Conservation (phyloP, 2,888 invertebrate species). For the Chydorus sphaericus region DNA sequence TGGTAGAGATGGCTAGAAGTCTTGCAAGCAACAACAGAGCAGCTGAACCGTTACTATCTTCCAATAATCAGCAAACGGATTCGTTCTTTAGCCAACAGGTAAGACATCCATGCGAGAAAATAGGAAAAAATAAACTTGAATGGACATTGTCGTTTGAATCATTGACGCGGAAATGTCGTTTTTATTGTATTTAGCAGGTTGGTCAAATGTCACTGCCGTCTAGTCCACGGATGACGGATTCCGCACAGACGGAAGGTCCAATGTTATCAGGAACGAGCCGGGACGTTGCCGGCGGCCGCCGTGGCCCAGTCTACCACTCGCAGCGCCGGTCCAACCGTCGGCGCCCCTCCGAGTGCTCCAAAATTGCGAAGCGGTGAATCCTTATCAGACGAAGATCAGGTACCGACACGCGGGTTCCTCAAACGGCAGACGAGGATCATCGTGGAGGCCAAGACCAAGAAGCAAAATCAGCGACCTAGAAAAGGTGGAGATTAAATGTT, state of each 20-base stretch:
- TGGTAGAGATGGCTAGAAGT: not conserved
- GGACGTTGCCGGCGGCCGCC: not conserved
- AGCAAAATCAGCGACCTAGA: conserved; percentile 9
- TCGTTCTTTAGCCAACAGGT: too few species aligned
- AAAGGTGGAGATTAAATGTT: too few species aligned
- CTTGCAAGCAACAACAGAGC: not conserved
- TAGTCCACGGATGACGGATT: not conserved
- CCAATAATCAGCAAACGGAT: too few species aligned
- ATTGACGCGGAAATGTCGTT: not conserved
- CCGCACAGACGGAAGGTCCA: not conserved
- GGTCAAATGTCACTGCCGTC: not conserved
- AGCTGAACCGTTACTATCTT: too few species aligned
- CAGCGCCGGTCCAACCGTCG: not conserved
- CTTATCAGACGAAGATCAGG: conserved; percentile 54
- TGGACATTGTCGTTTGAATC: not conserved
- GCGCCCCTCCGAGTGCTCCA: not conserved
- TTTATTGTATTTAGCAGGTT: not conserved
- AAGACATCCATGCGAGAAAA: not conserved
- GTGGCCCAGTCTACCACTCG: not conserved
- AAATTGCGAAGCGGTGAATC: conserved; percentile 5
- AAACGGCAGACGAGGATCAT: conserved; percentile 71
- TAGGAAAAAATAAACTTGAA: not conserved
- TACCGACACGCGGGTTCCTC: conserved; percentile 59
- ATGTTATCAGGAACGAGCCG: too few species aligned
- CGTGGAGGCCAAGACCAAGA: conserved; percentile 43